Conservation (phyloP, 2,797 vertebrate genomes). For the Sebastiscus albofasciatus region DNA sequence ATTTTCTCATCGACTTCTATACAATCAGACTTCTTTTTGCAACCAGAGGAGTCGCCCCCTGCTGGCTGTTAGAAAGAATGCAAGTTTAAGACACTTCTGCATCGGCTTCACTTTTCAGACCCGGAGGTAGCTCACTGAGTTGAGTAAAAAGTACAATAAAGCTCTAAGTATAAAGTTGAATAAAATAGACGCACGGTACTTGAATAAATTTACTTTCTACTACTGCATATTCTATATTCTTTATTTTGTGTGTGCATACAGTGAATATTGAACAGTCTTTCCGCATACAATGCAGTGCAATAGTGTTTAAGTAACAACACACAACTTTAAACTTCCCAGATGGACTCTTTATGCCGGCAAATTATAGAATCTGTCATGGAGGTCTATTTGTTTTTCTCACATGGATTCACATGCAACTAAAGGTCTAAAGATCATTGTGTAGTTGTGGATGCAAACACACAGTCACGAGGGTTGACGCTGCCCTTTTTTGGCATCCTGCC, state of each 20-base stretch:
- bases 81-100: too few relatives aligned
- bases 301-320: not conserved
- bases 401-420: not conserved
- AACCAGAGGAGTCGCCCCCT: too few relatives aligned
- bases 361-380: not conserved
- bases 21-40: too few relatives aligned
- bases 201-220: not conserved
- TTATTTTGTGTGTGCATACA: not conserved
- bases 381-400: constrained; percentile 23
- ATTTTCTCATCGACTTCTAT: too few relatives aligned
- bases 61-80: too few relatives aligned
- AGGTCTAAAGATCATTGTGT: constrained; percentile 14
- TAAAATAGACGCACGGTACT: not conserved
- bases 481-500: constrained; percentile 24
- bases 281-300: not conserved
- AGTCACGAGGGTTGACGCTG: not conserved
- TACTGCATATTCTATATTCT: not conserved
- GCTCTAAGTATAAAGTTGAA: not conserved
- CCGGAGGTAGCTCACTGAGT: not conserved
- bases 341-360: not conserved
- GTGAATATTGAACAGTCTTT: not conserved
- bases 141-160: not conserved
- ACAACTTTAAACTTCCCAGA: not conserved
- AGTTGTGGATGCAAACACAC: constrained; percentile 4
- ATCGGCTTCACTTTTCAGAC: too few relatives aligned